Conservation (phyloP, 1,140 invertebrate genomes). For the Streblospio benedicti region DNA sequence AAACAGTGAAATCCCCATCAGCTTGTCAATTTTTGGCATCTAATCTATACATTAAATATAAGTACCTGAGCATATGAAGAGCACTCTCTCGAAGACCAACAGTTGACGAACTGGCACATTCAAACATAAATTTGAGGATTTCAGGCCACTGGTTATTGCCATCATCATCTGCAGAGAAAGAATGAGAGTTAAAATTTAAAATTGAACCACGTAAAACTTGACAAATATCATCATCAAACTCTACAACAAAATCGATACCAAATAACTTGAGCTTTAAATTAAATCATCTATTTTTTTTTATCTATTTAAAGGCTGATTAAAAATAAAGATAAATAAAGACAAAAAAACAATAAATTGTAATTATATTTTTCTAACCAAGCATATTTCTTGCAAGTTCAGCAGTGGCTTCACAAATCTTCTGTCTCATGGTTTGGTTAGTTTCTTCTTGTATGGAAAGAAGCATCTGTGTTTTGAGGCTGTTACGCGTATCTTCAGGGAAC, state of each 20-base stretch:
- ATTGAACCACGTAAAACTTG: too few relatives aligned
- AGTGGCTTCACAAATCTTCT: constrained; percentile 87
- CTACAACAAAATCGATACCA: neutral
- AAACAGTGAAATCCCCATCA: too few relatives aligned
- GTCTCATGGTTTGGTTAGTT: constrained; percentile 60
- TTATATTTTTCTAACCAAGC: constrained; percentile 52
- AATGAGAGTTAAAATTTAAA: neutral
- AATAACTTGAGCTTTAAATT: neutral
- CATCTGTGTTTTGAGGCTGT: constrained; percentile 75
- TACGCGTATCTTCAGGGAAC: constrained; percentile 70
- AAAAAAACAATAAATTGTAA: too few relatives aligned
- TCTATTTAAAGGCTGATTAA: too few relatives aligned
- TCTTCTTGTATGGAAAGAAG: constrained; percentile 69
- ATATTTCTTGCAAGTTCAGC: constrained; percentile 90
- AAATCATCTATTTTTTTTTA: neutral
- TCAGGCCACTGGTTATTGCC: constrained; percentile 95
- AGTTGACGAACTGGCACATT: constrained; percentile 75
- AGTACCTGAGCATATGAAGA: constrained; percentile 82
- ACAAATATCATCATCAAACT: constrained; percentile 16
- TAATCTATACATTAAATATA: neutral
- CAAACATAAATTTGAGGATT: constrained; percentile 90
- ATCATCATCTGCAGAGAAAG: constrained; percentile 66
- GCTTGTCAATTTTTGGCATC: too few relatives aligned
- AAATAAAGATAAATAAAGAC: too few relatives aligned
- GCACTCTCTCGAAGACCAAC: constrained; percentile 83